Conservation (phyloP, 2,888 invertebrate genomes). For the Tineola bisselliella region DNA sequence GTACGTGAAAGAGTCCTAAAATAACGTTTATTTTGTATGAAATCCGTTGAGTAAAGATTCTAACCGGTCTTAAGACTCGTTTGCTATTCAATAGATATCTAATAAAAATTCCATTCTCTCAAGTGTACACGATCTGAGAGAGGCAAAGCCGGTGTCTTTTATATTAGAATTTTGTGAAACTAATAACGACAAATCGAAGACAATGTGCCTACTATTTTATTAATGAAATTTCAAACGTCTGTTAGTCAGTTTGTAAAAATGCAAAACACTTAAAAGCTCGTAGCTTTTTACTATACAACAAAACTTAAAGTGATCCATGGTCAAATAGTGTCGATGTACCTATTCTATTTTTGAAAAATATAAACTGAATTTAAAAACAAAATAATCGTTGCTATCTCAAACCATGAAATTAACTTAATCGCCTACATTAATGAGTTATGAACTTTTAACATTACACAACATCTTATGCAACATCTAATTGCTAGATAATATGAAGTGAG, state of each 20-base stretch:
- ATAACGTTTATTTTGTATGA: constrained; percentile 11
- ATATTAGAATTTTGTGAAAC: not conserved
- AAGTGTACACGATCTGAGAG: not conserved
- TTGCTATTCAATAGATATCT: constrained; percentile 13
- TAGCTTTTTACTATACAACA: no score
- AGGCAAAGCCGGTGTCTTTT: not conserved
- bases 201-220: no score
- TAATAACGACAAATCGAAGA: no score
- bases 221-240: no score
- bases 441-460: not conserved
- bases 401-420: no score
- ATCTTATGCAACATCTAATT: not conserved
- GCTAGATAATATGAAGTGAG: not conserved
- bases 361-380: no score
- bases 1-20: constrained; percentile 7
- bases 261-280: no score
- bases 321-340: no score
- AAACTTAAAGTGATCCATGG: no score
- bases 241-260: no score
- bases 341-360: no score
- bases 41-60: constrained; percentile 12
- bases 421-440: not conserved
- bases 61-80: constrained; percentile 13
- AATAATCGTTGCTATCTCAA: no score
- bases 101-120: constrained; percentile 18